A percentile compares a stretch with the other conserved stretches of the same genome.
Evolutionary conservation across 2,888 invertebrate species (phyloP).

Genomic region (Pristionchus japonicus): DNA sequence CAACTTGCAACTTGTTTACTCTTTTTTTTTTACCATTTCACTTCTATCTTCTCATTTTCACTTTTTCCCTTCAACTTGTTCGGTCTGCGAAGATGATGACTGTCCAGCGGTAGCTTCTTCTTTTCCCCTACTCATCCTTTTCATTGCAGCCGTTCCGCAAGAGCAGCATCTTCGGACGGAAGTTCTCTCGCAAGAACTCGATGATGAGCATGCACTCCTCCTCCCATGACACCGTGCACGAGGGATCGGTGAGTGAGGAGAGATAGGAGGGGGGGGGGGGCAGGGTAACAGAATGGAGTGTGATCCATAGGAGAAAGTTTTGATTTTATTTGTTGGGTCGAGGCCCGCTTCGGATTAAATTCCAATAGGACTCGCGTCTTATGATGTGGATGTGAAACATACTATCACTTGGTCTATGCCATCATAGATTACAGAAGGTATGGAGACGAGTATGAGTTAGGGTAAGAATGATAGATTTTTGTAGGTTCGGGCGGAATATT

Average conservation of each 20-base stretch:
- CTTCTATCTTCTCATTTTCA: neutral
- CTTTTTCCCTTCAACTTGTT: neutral
- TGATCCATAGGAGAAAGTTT: too few species aligned
- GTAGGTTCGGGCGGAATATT: too few species aligned
- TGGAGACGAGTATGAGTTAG: too few species aligned
- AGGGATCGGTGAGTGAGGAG: neutral
- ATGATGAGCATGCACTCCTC: slow-evolving; percentile 10
- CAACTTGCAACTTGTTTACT: neutral
- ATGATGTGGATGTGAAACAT: neutral
- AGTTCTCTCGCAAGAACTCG: slow-evolving; percentile 25
- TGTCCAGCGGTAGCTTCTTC: neutral
- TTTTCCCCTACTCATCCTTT: neutral
- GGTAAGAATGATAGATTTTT: too few species aligned
- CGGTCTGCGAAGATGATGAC: neutral
- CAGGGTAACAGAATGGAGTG: neutral
- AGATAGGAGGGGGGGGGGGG: neutral
- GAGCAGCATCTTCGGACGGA: slow-evolving; percentile 36
- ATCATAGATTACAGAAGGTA: too few species aligned
- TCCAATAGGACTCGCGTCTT: neutral
- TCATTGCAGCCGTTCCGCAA: neutral
- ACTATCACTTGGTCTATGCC: neutral
- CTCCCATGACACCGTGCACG: neutral
- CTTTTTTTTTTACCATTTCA: neutral
- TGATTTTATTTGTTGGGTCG: too few species aligned
- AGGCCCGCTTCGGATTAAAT: too few species aligned